phyloP scores from a whole-genome alignment of 2,888 invertebrate species.

The Lamellibrachia satsuma region DNA sequence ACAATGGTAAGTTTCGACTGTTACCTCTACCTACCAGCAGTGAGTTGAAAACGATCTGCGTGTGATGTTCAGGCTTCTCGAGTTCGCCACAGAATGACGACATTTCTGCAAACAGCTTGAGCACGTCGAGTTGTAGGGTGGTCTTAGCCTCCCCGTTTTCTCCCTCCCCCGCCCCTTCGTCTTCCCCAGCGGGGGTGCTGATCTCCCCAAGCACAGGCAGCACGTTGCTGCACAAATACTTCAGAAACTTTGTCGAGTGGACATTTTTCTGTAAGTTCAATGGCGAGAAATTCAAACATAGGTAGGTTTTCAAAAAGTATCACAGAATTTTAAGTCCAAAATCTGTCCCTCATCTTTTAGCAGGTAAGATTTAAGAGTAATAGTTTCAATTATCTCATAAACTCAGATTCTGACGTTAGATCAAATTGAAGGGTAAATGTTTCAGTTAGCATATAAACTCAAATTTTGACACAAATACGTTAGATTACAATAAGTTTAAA shows the following conservation, averaged over 20 bases:
- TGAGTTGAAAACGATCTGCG: constrained; percentile 80
- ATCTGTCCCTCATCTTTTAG: neutral
- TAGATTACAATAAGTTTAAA: neutral
- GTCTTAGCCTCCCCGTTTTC: constrained; percentile 23
- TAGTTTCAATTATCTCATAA: neutral
- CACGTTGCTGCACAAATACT: constrained; percentile 85
- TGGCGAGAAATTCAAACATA: constrained; percentile 8
- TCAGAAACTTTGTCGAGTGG: constrained; percentile 84
- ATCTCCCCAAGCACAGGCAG: constrained; percentile 72
- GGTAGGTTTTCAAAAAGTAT: neutral
- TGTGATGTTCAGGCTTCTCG: constrained; percentile 78
- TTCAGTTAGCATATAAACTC: neutral
- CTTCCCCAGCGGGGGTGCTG: constrained; percentile 52
- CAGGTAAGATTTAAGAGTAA: no score
- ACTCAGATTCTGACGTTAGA: neutral
- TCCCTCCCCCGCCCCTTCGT: constrained; percentile 52
- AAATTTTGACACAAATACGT: neutral
- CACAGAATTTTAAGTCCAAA: no score
- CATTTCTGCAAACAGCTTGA: constrained; percentile 88
- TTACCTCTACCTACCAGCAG: constrained; percentile 74
- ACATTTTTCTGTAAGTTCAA: constrained; percentile 77
- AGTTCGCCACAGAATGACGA: constrained; percentile 80
- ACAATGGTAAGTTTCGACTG: neutral
- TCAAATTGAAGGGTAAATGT: neutral
- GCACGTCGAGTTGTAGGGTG: constrained; percentile 76